Evolutionary conservation across 2,888 invertebrate genomes (phyloP).

Genomic region (Zonitis immaculata): DNA sequence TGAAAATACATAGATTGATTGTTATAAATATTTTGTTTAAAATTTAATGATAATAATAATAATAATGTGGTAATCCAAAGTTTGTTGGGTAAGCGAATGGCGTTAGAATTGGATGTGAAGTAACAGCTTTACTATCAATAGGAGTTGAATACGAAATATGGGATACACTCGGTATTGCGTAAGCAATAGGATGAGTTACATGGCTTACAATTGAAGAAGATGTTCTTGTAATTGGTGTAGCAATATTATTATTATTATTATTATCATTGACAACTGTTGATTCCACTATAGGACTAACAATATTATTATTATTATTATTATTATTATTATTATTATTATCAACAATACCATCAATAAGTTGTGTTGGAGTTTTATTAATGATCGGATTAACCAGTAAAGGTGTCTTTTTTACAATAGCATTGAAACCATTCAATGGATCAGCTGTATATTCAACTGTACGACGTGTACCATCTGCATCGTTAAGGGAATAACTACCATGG

Average conservation of each 20-base stretch:
- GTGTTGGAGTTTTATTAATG: too few relatives aligned
- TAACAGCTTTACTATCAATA: neutral
- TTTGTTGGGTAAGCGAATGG: neutral
- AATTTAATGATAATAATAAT: neutral
- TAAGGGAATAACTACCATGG: slow-evolving; percentile 52
- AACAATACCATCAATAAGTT: too few relatives aligned
- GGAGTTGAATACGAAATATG: slow-evolving; percentile 2
- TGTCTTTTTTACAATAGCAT: slow-evolving; percentile 53
- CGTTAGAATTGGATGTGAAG: neutral
- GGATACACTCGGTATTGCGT: slow-evolving; percentile 12
- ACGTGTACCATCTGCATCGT: slow-evolving; percentile 54
- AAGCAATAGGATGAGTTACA: slow-evolving; percentile 2
- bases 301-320: neutral
- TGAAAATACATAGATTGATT: neutral
- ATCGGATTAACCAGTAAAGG: slow-evolving; percentile 36
- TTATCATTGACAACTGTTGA: neutral
- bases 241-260: neutral
- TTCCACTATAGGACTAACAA: neutral
- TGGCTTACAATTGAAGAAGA: slow-evolving; percentile 27
- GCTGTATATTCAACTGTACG: slow-evolving; percentile 55
- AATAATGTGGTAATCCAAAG: neutral
- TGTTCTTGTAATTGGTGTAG: neutral
- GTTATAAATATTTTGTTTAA: neutral
- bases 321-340: neutral
- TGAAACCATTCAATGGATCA: slow-evolving; percentile 55